A percentile compares a stretch with the other conserved stretches of the same genome.
Evolutionary conservation across 2,888 invertebrate genomes (phyloP).

Genomic region (Hirtodrosophila confusa): DNA sequence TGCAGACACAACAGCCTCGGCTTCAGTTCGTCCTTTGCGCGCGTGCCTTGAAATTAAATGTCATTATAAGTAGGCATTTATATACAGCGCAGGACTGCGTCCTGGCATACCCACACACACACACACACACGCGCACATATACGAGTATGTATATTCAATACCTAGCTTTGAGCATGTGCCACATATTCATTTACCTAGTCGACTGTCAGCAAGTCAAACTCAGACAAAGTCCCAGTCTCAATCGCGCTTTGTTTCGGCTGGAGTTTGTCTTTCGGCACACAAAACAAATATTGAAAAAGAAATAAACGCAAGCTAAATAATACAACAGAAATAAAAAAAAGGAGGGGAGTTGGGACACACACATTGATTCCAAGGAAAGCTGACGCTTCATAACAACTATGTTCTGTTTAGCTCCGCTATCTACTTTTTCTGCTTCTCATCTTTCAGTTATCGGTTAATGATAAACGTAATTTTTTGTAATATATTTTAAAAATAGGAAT

Average conservation of each 20-base stretch:
- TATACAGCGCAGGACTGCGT: conserved; percentile 60
- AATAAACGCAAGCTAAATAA: conserved; percentile 67
- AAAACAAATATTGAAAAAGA: conserved; percentile 75
- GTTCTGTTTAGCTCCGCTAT: conserved; percentile 24
- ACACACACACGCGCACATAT: conserved; percentile 4
- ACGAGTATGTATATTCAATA: conserved; percentile 10
- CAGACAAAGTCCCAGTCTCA: conserved; percentile 5
- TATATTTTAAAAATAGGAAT: too few relatives aligned
- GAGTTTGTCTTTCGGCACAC: conserved; percentile 66
- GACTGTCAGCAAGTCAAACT: conserved; percentile 43
- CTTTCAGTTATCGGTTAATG: background rate
- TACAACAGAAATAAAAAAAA: conserved; percentile 26
- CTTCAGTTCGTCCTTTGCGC: conserved; percentile 47
- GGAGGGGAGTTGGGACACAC: conserved; percentile 9
- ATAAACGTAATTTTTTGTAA: too few relatives aligned
- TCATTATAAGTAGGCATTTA: conserved; percentile 76
- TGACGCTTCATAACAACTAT: conserved; percentile 39
- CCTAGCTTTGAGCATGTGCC: conserved; percentile 27
- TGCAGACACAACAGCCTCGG: conserved; percentile 59
- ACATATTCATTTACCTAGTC: conserved; percentile 53
- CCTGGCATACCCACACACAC: conserved; percentile 18
- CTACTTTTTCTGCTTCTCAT: conserved; percentile 2
- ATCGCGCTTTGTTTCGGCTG: conserved; percentile 34
- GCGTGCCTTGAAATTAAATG: conserved; percentile 76
- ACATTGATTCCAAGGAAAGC: conserved; percentile 48